Evolutionary conservation across 2,888 invertebrate genomes (phyloP).

Genomic region (Yponomeuta cagnagella): DNA sequence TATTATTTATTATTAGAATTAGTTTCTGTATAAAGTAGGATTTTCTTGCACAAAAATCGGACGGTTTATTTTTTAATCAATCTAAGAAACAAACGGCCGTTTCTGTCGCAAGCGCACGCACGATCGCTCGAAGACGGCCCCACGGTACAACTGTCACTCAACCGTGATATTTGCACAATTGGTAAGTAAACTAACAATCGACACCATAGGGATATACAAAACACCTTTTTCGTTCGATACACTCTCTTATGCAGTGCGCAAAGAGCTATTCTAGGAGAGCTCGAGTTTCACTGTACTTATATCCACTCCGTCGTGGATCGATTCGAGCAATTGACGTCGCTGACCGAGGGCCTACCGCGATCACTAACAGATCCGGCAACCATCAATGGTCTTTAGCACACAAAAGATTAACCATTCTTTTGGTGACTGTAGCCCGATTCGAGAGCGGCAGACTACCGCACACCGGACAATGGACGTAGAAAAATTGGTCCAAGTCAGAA

Average conservation of each 20-base stretch:
- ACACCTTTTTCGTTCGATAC: too few species aligned
- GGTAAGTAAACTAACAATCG: background rate
- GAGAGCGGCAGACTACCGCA: too few species aligned
- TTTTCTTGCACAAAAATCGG: background rate
- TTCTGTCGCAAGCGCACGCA: constrained; percentile 25
- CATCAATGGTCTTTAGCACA: background rate
- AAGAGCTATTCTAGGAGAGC: too few species aligned
- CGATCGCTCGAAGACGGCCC: constrained; percentile 43
- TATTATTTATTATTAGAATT: too few species aligned
- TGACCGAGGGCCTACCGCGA: background rate
- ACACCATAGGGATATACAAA: background rate
- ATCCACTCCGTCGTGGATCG: background rate
- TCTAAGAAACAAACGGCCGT: background rate
- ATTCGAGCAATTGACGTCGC: background rate
- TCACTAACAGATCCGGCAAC: background rate
- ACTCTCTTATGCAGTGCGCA: too few species aligned
- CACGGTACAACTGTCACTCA: constrained; percentile 33
- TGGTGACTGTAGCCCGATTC: too few species aligned
- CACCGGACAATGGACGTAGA: too few species aligned
- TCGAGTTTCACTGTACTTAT: background rate
- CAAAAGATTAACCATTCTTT: too few species aligned
- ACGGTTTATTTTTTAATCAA: background rate
- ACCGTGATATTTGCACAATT: background rate
- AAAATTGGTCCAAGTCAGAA: too few species aligned
- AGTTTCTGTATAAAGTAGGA: too few species aligned